phyloP scores from a whole-genome alignment of 2,797 vertebrate genomes.

The Ptychobarbus kaznakovi region DNA sequence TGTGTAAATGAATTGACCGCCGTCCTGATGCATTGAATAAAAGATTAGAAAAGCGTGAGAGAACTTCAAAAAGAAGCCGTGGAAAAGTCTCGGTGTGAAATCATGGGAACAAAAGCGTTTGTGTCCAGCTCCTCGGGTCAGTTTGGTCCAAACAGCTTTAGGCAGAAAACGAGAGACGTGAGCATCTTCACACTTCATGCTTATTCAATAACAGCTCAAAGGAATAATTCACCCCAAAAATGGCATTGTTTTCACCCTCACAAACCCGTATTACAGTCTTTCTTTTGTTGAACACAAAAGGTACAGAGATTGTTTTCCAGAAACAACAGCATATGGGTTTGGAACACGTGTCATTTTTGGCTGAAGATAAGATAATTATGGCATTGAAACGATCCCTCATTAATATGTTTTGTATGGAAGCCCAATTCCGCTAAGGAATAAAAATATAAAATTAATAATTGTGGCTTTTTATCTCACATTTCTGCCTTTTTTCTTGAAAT shows the following conservation, averaged over 20 bases:
- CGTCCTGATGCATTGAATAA: conserved; percentile 9
- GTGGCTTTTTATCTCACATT: background rate
- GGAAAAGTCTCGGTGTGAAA: conserved; percentile 55
- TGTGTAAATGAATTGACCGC: conserved; percentile 24
- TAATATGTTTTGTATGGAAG: background rate
- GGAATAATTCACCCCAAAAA: background rate
- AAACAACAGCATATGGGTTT: background rate
- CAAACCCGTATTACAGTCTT: background rate
- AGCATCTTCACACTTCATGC: background rate
- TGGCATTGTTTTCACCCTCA: background rate
- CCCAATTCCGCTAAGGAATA: background rate
- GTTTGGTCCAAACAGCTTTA: conserved; percentile 83
- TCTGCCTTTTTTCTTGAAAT: background rate
- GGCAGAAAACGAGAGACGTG: background rate
- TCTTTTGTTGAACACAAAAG: background rate
- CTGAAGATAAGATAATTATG: background rate
- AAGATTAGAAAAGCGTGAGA: conserved; percentile 58
- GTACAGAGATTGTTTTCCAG: background rate
- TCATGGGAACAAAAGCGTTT: conserved; percentile 34
- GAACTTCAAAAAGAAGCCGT: conserved; percentile 69
- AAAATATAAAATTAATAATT: background rate
- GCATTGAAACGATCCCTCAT: background rate
- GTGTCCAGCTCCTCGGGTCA: conserved; percentile 67
- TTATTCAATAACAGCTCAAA: background rate
- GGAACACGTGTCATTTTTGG: background rate